Evolutionary conservation across 1,140 invertebrate species (phyloP), one percentile per base, ranked within the genome.

Genomic region (Colletes gigas): DNA sequence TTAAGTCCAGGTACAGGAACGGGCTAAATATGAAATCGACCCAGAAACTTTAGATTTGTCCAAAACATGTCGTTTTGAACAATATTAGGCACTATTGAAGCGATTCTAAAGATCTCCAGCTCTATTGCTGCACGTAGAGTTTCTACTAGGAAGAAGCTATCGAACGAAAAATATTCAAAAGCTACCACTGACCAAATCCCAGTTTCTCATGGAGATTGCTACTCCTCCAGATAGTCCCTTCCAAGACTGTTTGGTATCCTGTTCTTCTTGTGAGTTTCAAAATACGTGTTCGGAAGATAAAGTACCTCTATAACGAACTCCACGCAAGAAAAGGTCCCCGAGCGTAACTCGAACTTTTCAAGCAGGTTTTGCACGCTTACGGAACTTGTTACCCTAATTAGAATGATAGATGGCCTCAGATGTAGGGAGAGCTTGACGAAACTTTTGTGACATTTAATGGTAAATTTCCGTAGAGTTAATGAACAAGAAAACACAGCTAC

Each of bases 271-370:
- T 62, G 82, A 86, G 70, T 81, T 87, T 74, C 70, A 62, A 62
- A 86, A 78, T 67, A 83, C 82, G 85, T 87, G 85, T 86, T 78
- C 71, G 54, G 85, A 78, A 87, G 78, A 66, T 72, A 81, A 86
- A 87, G 83, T 75, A 78, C 73, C 62, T 60, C 41, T 39, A 66
- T 19, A 65, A 78, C 57, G 75, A 82, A 86, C 68, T 85, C 82
- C 68, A 70, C 71, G 66, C 82, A 73, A 83, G 60, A 10, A 59
- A 41, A 72, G 72, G 63, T 76, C 47, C 52, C 57, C 55, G 41
- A 60, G 55, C n/a, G 68, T 79, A 52, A 63, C 54, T 14, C 17
- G 17, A 73, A 78, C 50, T 78, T 78, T 73, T 47, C 50, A 72
- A 30, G 15, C 60, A 15, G 50, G 14, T 73, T 52, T 71, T 54